These are phyloP conservation scores for Psettodes erumei DNA, from an alignment of 2,113 vertebrate species.

Conservation along the genomic window DNA sequence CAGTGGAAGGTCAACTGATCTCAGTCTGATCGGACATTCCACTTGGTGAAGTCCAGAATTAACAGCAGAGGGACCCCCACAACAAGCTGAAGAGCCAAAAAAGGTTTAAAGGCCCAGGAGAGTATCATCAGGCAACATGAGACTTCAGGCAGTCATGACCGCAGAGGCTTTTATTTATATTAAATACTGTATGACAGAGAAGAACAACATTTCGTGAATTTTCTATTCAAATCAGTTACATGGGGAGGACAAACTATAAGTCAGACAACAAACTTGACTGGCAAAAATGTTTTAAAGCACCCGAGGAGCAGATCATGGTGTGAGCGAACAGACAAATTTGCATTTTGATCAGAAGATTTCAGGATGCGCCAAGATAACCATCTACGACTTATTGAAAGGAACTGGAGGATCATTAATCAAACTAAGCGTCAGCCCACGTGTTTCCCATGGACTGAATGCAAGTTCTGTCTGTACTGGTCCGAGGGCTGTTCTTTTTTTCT, in stretches of 20 bases:
- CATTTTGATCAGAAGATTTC: slow-evolving; percentile 46
- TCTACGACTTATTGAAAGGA: slow-evolving; percentile 39
- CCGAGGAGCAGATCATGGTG: neutral
- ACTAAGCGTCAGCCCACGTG: slow-evolving; percentile 1
- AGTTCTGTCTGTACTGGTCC: slow-evolving; percentile 8
- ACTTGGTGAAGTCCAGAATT: neutral
- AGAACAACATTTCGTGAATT: neutral
- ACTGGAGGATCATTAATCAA: slow-evolving; percentile 45
- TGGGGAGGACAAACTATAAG: slow-evolving; percentile 12
- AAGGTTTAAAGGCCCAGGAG: neutral
- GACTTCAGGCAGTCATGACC: neutral
- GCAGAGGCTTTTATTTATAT: no score
- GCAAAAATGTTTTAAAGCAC: slow-evolving; percentile 9
- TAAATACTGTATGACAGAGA: no score
- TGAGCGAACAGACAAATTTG: slow-evolving; percentile 13
- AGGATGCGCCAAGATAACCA: slow-evolving; percentile 31
- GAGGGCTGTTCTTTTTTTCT: slow-evolving; percentile 1
- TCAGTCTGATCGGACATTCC: neutral
- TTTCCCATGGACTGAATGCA: slow-evolving; percentile 20
- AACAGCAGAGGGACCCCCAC: neutral
- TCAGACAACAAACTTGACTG: slow-evolving; percentile 18
- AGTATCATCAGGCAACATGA: neutral
- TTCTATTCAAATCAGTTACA: neutral
- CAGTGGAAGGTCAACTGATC: neutral
- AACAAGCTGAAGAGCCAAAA: neutral